Evolutionary conservation across 2,888 invertebrate genomes (phyloP).

Genomic region (Mesopsocus fuscifrons): DNA sequence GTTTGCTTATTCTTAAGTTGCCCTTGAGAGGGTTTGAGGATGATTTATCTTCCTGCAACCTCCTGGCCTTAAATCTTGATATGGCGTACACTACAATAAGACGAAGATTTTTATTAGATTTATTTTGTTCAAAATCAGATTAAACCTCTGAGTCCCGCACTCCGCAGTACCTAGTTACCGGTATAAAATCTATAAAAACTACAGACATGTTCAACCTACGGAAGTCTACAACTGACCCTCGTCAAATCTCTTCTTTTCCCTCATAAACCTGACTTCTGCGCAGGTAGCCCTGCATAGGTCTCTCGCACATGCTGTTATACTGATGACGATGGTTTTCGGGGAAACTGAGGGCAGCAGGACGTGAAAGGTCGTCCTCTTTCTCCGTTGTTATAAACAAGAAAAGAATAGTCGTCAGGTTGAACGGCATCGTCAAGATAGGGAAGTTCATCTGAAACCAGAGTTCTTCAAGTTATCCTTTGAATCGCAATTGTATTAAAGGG

Average conservation of each 20-base stretch:
- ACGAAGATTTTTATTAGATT: too few species aligned
- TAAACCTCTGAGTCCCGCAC: too few species aligned
- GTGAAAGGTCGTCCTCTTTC: slow-evolving; percentile 19
- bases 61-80: too few species aligned
- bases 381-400: slow-evolving; percentile 23
- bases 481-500: background rate
- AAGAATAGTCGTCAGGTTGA: slow-evolving; percentile 22
- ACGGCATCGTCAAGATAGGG: slow-evolving; percentile 24
- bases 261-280: slow-evolving; percentile 1
- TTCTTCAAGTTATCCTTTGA: background rate
- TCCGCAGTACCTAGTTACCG: too few species aligned
- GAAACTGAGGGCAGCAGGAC: slow-evolving; percentile 20
- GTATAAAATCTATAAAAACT: too few species aligned
- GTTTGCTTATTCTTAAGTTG: too few species aligned
- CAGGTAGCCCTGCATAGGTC: background rate
- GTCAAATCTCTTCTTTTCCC: background rate
- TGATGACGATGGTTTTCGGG: slow-evolving; percentile 24
- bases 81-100: too few species aligned
- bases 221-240: too few species aligned
- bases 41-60: too few species aligned
- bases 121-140: too few species aligned
- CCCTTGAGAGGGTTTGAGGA: too few species aligned
- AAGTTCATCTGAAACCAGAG: slow-evolving; percentile 19
- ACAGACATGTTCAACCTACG: too few species aligned
- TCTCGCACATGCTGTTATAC: slow-evolving; percentile 14